Percentiles rank a stretch among this genome's conserved stretches.
phyloP scores from a whole-genome alignment of 2,113 vertebrate genomes.

The Daboia siamensis region DNA sequence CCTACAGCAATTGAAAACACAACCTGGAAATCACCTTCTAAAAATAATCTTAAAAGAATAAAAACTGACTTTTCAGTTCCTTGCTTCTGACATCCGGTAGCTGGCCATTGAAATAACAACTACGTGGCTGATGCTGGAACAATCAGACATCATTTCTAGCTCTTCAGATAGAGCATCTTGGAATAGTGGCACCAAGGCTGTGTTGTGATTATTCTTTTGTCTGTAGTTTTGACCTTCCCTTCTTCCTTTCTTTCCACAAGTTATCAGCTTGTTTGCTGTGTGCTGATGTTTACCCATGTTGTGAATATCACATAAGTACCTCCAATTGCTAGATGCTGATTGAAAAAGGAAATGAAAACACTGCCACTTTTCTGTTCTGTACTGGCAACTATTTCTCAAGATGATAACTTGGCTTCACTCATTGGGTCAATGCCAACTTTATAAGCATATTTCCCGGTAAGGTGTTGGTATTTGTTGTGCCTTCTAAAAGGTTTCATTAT shows the following conservation, averaged over 20 bases:
- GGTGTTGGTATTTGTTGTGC: neutral
- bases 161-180: neutral
- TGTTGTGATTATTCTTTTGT: neutral
- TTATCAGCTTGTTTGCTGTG: neutral
- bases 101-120: conserved; percentile 1
- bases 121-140: neutral
- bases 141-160: conserved; percentile 4
- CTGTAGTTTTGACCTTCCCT: neutral
- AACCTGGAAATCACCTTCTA: neutral
- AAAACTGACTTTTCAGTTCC: neutral
- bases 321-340: neutral
- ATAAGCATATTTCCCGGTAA: neutral
- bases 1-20: neutral
- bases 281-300: neutral
- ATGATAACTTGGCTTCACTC: neutral
- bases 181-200: neutral
- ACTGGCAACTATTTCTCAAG: neutral
- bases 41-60: neutral
- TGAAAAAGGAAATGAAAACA: neutral
- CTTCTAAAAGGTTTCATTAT: neutral
- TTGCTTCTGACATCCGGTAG: neutral
- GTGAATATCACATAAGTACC: neutral
- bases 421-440: neutral
- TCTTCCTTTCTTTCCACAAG: neutral
- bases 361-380: neutral